Percentiles rank a stretch among this genome's conserved stretches.
Evolutionary conservation across 2,888 invertebrate genomes (phyloP).

Genomic region (Cepaea hortensis): DNA sequence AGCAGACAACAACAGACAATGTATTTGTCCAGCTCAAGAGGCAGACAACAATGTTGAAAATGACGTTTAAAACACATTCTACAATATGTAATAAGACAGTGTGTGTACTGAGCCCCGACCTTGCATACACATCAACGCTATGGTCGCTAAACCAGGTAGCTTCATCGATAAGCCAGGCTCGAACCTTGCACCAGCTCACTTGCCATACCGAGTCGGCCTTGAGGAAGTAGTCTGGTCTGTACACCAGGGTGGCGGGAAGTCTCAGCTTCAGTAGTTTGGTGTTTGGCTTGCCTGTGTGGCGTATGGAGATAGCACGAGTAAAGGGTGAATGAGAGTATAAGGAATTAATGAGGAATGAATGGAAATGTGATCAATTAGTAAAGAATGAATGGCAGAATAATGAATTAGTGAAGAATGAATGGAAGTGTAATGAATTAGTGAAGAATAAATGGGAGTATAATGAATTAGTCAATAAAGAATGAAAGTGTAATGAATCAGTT

Average conservation of each 20-base stretch:
- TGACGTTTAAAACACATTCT: neutral
- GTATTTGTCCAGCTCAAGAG: too few relatives aligned
- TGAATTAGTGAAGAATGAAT: too few relatives aligned
- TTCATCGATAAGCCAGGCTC: constrained; percentile 63
- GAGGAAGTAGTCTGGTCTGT: constrained; percentile 62
- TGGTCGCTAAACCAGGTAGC: constrained; percentile 51
- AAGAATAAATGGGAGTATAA: too few relatives aligned
- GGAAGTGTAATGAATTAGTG: too few relatives aligned
- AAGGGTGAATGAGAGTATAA: neutral
- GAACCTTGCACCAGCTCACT: constrained; percentile 52
- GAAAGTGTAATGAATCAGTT: too few relatives aligned
- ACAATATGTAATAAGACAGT: too few relatives aligned
- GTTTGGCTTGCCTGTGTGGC: constrained; percentile 23
- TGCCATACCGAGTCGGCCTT: constrained; percentile 49
- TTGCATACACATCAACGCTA: neutral
- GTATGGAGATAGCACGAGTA: neutral
- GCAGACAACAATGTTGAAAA: too few relatives aligned
- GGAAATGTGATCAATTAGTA: neutral
- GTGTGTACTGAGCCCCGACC: neutral
- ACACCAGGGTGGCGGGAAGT: constrained; percentile 55
- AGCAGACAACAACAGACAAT: too few relatives aligned
- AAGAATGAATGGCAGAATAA: neutral
- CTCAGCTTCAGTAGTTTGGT: constrained; percentile 51
- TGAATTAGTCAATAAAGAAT: too few relatives aligned
- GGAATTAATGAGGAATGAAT: neutral